These are phyloP conservation scores for Brachyopa scutellaris DNA, from an alignment of 2,888 invertebrate species.

Conservation along the genomic window DNA sequence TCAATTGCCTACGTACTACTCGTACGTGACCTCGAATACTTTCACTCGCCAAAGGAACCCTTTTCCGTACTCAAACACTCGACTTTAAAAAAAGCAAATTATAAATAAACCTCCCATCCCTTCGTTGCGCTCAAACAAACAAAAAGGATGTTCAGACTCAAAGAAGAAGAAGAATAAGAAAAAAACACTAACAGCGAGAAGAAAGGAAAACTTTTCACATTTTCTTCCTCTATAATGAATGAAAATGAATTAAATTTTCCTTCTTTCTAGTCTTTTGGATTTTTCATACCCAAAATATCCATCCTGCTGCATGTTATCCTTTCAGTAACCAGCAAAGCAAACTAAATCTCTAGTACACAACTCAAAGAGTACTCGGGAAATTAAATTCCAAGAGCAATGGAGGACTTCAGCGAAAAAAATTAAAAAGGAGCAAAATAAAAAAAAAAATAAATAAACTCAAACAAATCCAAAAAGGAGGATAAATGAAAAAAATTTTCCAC, in stretches of 20 bases:
- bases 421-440: conserved; percentile 11
- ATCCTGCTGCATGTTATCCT: conserved; percentile 56
- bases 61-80: conserved; percentile 31
- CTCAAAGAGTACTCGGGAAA: conserved; percentile 64
- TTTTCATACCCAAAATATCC: conserved; percentile 30
- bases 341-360: conserved; percentile 58
- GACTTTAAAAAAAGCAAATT: conserved; percentile 29
- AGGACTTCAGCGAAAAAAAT: conserved; percentile 44
- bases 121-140: not conserved
- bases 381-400: conserved; percentile 62
- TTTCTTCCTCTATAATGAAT: conserved; percentile 58
- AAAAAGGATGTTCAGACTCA: conserved; percentile 36
- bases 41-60: conserved; percentile 31
- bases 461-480: conserved; percentile 39
- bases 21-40: conserved; percentile 59
- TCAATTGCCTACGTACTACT: not conserved
- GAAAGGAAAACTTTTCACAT: conserved; percentile 63
- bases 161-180: not conserved
- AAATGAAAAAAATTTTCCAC: conserved; percentile 68
- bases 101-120: conserved; percentile 49
- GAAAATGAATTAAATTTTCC: conserved; percentile 62
- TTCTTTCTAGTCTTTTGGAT: not conserved
- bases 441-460: conserved; percentile 21
- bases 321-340: conserved; percentile 56
- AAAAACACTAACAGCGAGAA: conserved; percentile 16